Base-by-base conservation (phyloP, 2,113 vertebrate species). In the Micromys minutus region DNA sequence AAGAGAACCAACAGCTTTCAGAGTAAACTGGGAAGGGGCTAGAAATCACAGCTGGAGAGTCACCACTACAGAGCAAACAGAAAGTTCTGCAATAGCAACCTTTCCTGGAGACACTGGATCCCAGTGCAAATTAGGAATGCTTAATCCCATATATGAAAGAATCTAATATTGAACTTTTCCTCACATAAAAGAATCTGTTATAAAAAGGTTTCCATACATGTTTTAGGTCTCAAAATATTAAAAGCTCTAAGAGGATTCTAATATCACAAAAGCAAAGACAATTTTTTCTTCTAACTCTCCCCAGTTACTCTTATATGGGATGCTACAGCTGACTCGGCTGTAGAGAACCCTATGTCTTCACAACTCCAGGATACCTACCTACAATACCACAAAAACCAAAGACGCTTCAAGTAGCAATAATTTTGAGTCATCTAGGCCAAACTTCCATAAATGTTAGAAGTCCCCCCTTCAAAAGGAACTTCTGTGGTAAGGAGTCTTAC, bases 301-400 rank as follows among this genome's bases (percentile, higher is more conserved):
- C 42, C 0, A 34, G 72, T 71, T 65, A 57, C n/a, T 34, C 74
- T 77, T 87, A 77, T 34, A 77, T 2, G 16, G 24, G 29, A 61
- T 21, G 39, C 42, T 34, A 47, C 72, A 76, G 45, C 2, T 83
- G 45, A 75, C 50, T 6, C 61, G 45, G 84, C 6, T 22, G 57
- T 11, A 15, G 57, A 71, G 61, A 16, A 16, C 21, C 31, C 31
- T 36, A 36, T 16, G 31, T 67, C 65, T 67, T 75, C 10, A 39
- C 13, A 87, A 52, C 39, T 36, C 15, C 63, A 74, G 34, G 87
- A n/a, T n/a, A n/a, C n/a, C n/a, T n/a, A n/a, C n/a, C n/a, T n/a
- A n/a, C n/a, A n/a, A n/a, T n/a, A 92, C 36, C 65, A 90, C 83
- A 90, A 85, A 86, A 88, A 15, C 4, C 26, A 84, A 19, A 89